Evolutionary conservation across 2,797 vertebrate genomes (phyloP), one percentile per base, ranked within the genome.

Genomic region (Zalophus californianus): DNA sequence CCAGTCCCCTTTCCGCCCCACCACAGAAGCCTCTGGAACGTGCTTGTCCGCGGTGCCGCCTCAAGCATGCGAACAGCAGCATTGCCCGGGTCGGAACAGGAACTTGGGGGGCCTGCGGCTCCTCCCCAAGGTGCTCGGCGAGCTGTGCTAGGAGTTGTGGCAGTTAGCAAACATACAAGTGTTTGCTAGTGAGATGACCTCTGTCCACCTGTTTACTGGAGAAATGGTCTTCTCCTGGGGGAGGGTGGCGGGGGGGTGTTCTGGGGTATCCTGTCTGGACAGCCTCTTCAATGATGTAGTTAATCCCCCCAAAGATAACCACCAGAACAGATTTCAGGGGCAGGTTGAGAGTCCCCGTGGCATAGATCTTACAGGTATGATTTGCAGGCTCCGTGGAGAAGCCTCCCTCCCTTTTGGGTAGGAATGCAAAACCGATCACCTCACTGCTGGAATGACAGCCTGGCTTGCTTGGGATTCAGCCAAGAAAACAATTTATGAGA

Each of bases 401-500:
- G 62, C 73, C 50, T 70, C 77, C n/a, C n/a, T 75, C 38, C 35
- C 29, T 87, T 91, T 92, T 77, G 86, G 93, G 52, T 89, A 64
- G 83, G 91, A 95, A 77, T 89, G 86, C 35, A 92, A 80, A 97
- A 87, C 87, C 0, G 0, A 80, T 91, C 87, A 93, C 86, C 79
- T 70, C 29, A 3, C 79, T 85, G 85, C 89, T 96, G 73, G 68
- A 83, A 78, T 80, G 89, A 93, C 94, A 93, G 95, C 75, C 91
- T 60, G 62, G 44, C 68, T 96, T 94, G 95, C 91, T 95, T 97
- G 97, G 96, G 95, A 86, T 79, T 58, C 38, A 94, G 96, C 97
- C 97, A 97, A 96, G 86, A 85, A 97, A 97, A 97, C 92, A 96
- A 86, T 96, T 96, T 96, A 86, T 97, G 96, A 96, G 87, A 83